Conservation (phyloP, 2,797 vertebrate species). For the Octomys mimax region DNA sequence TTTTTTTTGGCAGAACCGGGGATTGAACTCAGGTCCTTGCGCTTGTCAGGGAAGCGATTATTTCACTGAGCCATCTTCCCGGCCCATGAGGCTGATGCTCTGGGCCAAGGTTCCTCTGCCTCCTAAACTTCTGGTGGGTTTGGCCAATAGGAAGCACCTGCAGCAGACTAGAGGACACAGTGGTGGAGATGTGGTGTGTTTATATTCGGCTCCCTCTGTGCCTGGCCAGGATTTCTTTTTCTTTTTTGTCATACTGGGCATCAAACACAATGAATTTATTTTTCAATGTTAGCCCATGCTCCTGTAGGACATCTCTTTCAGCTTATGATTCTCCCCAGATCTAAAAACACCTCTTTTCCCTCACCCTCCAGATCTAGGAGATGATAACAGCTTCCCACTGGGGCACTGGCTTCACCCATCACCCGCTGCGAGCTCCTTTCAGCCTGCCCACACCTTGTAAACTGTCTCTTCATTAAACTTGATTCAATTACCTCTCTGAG, state of each 20-base stretch:
- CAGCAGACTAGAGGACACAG: not conserved
- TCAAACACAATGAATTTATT: not conserved
- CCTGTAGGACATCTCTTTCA: not conserved
- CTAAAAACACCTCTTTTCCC: not conserved
- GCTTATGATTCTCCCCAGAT: not conserved
- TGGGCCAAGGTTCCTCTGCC: not conserved
- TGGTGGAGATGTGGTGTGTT: not conserved
- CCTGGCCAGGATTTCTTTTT: not conserved
- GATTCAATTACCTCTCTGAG: slow-evolving; percentile 23
- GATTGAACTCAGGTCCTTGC: too few relatives aligned
- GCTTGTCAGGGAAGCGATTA: too few relatives aligned
- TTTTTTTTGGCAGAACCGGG: too few relatives aligned
- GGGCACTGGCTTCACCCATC: not conserved
- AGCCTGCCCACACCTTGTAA: slow-evolving; percentile 5
- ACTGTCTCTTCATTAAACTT: not conserved
- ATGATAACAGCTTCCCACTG: not conserved
- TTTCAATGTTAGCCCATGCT: not conserved
- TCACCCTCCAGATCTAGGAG: not conserved
- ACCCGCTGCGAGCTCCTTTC: not conserved
- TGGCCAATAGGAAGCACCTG: not conserved
- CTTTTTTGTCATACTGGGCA: not conserved
- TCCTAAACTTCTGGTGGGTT: not conserved
- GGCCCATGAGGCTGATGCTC: not conserved
- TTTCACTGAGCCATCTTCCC: too few relatives aligned
- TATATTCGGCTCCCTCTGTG: not conserved